Evolutionary conservation across 2,113 vertebrate species (phyloP).

Genomic region (Baryphthengus martii): DNA sequence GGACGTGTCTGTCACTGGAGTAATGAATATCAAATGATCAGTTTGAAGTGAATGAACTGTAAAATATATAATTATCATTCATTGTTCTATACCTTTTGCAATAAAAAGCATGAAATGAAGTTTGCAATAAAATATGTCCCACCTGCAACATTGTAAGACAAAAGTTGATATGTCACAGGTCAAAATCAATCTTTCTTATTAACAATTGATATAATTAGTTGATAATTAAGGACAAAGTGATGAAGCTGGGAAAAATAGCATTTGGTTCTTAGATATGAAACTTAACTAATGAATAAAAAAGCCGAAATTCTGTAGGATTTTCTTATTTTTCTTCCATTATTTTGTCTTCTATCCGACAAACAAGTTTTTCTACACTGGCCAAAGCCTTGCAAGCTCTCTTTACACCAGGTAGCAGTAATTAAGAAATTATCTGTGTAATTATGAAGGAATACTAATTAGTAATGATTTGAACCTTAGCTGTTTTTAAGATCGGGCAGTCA

Average conservation of each 20-base stretch:
- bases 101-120: slow-evolving; percentile 69
- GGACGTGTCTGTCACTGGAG: slow-evolving; percentile 32
- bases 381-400: not conserved
- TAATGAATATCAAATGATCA: slow-evolving; percentile 55
- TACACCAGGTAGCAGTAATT: not conserved
- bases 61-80: slow-evolving; percentile 67
- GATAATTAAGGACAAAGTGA: not conserved
- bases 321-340: not conserved
- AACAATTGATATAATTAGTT: not conserved
- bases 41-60: slow-evolving; percentile 65
- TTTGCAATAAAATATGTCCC: slow-evolving; percentile 51
- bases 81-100: slow-evolving; percentile 51
- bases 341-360: not conserved
- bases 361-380: not conserved
- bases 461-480: not conserved
- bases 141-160: slow-evolving; percentile 42
- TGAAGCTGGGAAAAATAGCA: not conserved
- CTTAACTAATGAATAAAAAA: not conserved
- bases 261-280: not conserved
- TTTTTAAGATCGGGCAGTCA: not conserved
- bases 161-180: slow-evolving; percentile 35
- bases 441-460: not conserved
- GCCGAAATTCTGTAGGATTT: not conserved
- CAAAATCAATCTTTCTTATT: slow-evolving; percentile 34
- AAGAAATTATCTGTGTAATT: not conserved